Evolutionary conservation across 1,140 invertebrate species (phyloP).

Genomic region (Scaptomyza graminum): DNA sequence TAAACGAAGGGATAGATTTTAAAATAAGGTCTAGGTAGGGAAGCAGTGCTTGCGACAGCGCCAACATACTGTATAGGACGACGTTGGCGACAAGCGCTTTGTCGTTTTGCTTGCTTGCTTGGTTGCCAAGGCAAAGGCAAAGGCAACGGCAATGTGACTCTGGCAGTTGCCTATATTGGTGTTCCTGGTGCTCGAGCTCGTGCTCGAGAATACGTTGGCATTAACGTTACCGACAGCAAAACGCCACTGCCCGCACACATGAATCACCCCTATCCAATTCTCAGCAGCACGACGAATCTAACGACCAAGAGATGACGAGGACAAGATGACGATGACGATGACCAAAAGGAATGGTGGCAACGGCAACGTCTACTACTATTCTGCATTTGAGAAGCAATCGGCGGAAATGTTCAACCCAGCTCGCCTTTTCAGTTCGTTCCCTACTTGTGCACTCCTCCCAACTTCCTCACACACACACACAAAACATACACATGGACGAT

Average conservation of each 20-base stretch:
- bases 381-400: conserved; percentile 78
- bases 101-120: conserved; percentile 30
- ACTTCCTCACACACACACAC: conserved; percentile 9
- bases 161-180: conserved; percentile 28
- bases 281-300: conserved; percentile 51
- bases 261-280: conserved; percentile 45
- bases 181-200: conserved; percentile 55
- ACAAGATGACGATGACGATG: conserved; percentile 59
- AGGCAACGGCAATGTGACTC: conserved; percentile 34
- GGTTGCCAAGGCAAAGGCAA: conserved; percentile 27
- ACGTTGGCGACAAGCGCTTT: conserved; percentile 41
- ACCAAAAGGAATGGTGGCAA: conserved; percentile 76
- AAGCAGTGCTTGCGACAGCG: conserved; percentile 35
- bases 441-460: conserved; percentile 45
- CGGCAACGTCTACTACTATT: conserved; percentile 65
- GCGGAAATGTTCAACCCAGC: conserved; percentile 79
- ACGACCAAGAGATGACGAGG: conserved; percentile 70
- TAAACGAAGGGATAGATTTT: conserved; percentile 45
- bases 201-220: conserved; percentile 74
- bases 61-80: conserved; percentile 22
- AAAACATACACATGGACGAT: conserved; percentile 38
- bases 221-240: conserved; percentile 63
- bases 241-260: conserved; percentile 71
- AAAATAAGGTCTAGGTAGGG: conserved; percentile 30
- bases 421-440: conserved; percentile 67